A percentile compares a stretch with the other conserved stretches of the same genome.
Conservation (phyloP, 2,797 vertebrate genomes). For the Naso thynnoides region DNA sequence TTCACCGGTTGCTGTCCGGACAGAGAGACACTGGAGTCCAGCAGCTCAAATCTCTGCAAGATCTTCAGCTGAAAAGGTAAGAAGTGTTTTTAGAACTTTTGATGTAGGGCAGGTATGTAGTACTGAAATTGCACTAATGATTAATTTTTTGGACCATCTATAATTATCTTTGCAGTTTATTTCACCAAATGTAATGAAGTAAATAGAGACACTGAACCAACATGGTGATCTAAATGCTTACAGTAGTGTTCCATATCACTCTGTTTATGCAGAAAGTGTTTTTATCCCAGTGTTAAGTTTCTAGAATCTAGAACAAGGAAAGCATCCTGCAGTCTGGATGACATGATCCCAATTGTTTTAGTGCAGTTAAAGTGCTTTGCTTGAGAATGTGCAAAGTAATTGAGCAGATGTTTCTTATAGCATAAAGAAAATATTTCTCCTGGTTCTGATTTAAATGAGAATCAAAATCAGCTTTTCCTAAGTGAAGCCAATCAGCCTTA, state of each 20-base stretch:
- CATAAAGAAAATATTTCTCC: not conserved
- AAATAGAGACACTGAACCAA: constrained; percentile 1
- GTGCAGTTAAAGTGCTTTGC: constrained; percentile 9
- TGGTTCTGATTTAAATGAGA: not conserved
- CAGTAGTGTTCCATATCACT: constrained; percentile 9
- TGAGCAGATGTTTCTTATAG: constrained; percentile 20
- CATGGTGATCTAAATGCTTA: constrained; percentile 6
- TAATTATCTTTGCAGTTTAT: not conserved
- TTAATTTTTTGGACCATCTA: no score
- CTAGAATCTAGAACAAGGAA: constrained; percentile 15
- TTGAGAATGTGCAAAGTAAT: constrained; percentile 31
- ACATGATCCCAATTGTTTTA: constrained; percentile 18
- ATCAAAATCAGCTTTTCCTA: not conserved
- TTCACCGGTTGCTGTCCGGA: constrained; percentile 54
- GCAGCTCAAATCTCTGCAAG: constrained; percentile 51
- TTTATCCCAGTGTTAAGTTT: constrained; percentile 29
- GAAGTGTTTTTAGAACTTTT: not conserved
- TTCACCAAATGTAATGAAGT: not conserved
- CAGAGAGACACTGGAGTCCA: constrained; percentile 54
- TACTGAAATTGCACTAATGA: no score
- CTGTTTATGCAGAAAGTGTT: constrained; percentile 37
- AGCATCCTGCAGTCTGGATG: constrained; percentile 14
- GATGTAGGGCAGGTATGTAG: not conserved
- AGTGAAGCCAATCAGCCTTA: not conserved
- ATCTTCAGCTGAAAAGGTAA: constrained; percentile 62